These are phyloP conservation scores for Rhagophthalmus giganteus DNA, from an alignment of 2,888 invertebrate species.

Conservation along the genomic window DNA sequence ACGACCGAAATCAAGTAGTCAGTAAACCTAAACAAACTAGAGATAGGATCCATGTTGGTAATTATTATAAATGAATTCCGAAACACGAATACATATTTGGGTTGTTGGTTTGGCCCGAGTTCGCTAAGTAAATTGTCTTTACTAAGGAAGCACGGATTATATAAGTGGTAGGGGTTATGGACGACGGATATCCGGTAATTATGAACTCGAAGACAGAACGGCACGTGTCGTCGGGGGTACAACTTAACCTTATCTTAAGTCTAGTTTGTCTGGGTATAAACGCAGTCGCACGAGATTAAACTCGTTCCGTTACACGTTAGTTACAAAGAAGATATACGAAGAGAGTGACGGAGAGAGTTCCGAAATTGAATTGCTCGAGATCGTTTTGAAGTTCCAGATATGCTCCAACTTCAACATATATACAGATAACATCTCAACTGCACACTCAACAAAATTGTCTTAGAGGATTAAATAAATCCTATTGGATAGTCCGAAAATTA, in stretches of 20 bases:
- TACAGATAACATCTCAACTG: constrained; percentile 25
- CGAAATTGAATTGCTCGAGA: constrained; percentile 32
- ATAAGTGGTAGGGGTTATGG: constrained; percentile 4
- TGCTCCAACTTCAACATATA: constrained; percentile 26
- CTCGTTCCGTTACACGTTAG: constrained; percentile 24
- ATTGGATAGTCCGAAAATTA: constrained; percentile 24
- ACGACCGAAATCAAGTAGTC: too few relatives aligned
- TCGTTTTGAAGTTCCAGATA: constrained; percentile 31
- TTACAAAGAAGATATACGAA: constrained; percentile 25
- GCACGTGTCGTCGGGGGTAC: constrained; percentile 7
- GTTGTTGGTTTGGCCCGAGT: too few relatives aligned
- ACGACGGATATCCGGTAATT: constrained; percentile 15
- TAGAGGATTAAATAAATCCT: constrained; percentile 27
- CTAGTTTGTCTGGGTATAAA: constrained; percentile 13
- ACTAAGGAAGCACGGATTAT: constrained; percentile 2
- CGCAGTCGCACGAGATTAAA: constrained; percentile 23
- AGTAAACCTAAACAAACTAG: too few relatives aligned
- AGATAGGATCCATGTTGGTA: too few relatives aligned
- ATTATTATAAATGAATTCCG: too few relatives aligned
- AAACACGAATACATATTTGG: too few relatives aligned
- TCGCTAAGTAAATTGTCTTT: too few relatives aligned
- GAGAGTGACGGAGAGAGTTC: constrained; percentile 18
- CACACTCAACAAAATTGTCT: constrained; percentile 24
- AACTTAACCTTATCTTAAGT: constrained; percentile 10
- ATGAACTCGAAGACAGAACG: constrained; percentile 5